phyloP scores from a whole-genome alignment of 2,113 vertebrate genomes.

The Oncorhynchus tshawytscha region DNA sequence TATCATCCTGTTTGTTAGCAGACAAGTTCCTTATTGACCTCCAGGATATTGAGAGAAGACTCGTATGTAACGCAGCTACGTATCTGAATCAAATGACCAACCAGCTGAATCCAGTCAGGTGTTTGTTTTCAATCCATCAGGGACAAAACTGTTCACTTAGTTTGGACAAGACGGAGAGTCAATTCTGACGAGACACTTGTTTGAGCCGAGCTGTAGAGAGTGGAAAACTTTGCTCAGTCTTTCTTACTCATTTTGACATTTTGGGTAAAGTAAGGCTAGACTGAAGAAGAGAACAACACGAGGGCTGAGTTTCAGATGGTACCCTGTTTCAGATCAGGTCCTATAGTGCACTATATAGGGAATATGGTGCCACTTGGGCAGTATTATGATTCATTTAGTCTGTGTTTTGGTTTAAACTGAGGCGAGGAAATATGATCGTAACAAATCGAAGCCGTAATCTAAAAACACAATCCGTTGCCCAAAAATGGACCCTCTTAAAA shows the following conservation, averaged over 20 bases:
- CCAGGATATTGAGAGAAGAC: not conserved
- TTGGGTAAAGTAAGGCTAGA: not conserved
- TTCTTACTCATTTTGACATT: not conserved
- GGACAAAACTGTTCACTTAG: conserved; percentile 23
- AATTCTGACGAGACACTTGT: not conserved
- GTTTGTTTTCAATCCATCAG: not conserved
- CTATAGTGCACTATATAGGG: too few species aligned
- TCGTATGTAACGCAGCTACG: not conserved
- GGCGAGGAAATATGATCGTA: not conserved
- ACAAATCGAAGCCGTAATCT: not conserved
- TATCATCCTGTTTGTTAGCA: not conserved
- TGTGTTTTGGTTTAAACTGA: not conserved
- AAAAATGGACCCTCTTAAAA: conserved; percentile 8
- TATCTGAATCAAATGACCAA: conserved; percentile 24
- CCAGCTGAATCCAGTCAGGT: conserved; percentile 8
- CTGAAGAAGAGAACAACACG: not conserved
- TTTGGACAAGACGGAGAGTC: conserved; percentile 7
- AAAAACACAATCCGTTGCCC: not conserved
- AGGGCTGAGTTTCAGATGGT: too few species aligned
- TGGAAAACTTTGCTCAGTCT: not conserved
- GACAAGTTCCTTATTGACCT: too few species aligned
- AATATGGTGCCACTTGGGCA: not conserved
- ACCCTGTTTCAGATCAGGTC: too few species aligned
- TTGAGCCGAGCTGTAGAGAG: not conserved
- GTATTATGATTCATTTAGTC: not conserved